Evolutionary conservation across 1,140 invertebrate genomes (phyloP).

Genomic region (Phenacoccus solenopsis): DNA sequence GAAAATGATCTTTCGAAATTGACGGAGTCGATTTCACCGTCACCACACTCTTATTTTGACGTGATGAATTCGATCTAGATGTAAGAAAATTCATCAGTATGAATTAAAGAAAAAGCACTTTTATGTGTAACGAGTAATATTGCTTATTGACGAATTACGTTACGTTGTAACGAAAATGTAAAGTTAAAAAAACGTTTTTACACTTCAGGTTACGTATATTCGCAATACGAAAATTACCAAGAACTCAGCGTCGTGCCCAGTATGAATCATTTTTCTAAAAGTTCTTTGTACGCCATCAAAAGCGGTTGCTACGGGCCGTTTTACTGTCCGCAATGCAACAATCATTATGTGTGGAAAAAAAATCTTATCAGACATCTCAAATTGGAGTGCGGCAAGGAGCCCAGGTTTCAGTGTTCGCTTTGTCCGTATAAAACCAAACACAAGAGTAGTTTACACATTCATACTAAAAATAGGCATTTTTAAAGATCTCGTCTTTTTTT

Average conservation of each 20-base stretch:
- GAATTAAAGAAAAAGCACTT: too few species aligned
- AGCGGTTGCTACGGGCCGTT: conserved; percentile 8
- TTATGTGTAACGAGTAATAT: too few species aligned
- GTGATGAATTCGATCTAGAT: too few species aligned
- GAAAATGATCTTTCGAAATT: too few species aligned
- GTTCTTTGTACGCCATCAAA: conserved; percentile 9
- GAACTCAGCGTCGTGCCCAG: neutral
- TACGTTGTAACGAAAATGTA: too few species aligned
- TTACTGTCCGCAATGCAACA: conserved; percentile 23
- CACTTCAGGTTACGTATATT: neutral
- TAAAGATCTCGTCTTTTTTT: neutral
- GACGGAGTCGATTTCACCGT: too few species aligned
- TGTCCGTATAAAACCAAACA: conserved; percentile 31
- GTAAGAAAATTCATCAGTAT: too few species aligned
- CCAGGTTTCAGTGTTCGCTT: conserved; percentile 37
- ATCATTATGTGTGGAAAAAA: conserved; percentile 24
- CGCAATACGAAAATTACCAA: neutral
- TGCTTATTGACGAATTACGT: too few species aligned
- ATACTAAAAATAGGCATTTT: conserved; percentile 27
- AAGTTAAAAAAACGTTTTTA: too few species aligned
- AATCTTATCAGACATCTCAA: conserved; percentile 36
- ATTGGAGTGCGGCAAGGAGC: conserved; percentile 41
- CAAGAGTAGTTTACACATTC: conserved; percentile 35
- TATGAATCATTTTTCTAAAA: neutral
- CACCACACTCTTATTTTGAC: too few species aligned